Base-by-base conservation (phyloP, 1,140 invertebrate genomes). In the Drosophila sechellia region DNA sequence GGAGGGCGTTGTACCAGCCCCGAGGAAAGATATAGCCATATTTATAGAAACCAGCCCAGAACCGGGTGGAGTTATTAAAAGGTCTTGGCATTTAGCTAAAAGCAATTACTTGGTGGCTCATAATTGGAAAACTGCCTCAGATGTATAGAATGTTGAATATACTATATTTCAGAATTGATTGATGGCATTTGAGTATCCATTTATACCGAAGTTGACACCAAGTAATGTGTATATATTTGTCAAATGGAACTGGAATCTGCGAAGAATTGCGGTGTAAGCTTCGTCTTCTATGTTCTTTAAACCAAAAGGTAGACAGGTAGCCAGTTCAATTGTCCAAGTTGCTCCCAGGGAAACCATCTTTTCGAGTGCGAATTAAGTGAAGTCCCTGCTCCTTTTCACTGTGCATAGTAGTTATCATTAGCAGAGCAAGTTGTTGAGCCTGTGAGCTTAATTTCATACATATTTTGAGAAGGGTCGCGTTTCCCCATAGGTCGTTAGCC, bases 401-500 rank as follows among this genome's bases (percentile, higher is more conserved):
- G 25, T 55, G 39, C 60, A 35, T 20, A 65, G 56, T 46, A 37
- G 31, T 31, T 31, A 57, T 70, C 42, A 70, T 70, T 56, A 70
- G 27, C 42, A 25, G 45, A 69, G 40, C 34, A 65, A 39, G 42
- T 66, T 50, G 42, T 48, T 37, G 50, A 69, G 49, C 63, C 63
- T 70, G 39, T 57, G 43, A 40, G 52, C 64, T 57, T 70, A 70
- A 57, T 70, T 70, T 49, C 35, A 43, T 48, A n/a, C 65, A 40
- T 34, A 52, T 68, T 61, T 61, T 72, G 39, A 72, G 31, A 39
- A 59, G 43, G 58, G 50, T 52, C 48, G 34, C 48, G 48, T 40
- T 73, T 43, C 52, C 39, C 57, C 70, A 40, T 31, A 42, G 45
- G 71, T 74, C 71, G 58, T 73, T 61, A 74, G 69, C 71, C 71